A percentile compares a stretch with the other conserved stretches of the same genome.
Evolutionary conservation across 2,113 vertebrate species (phyloP).

Genomic region (Eudyptes chrysolophus): DNA sequence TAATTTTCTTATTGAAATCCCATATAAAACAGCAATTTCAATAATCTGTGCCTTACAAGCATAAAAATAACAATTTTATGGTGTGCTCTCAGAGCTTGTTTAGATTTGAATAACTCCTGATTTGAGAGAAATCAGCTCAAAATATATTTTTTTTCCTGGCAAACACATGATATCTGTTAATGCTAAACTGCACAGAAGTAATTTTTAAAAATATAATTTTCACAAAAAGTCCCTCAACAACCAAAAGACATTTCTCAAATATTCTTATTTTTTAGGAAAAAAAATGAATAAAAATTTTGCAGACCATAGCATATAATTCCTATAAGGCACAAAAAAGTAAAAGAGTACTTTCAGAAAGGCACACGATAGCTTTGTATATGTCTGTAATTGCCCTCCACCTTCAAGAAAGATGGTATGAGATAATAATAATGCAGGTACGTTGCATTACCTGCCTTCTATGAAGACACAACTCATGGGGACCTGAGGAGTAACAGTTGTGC

Average conservation of each 20-base stretch:
- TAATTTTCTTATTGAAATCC: background rate
- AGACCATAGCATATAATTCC: background rate
- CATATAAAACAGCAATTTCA: background rate
- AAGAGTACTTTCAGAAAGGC: background rate
- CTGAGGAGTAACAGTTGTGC: background rate
- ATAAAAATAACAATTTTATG: background rate
- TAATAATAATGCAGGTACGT: background rate
- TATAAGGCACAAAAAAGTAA: background rate
- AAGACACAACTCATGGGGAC: background rate
- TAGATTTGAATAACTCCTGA: background rate
- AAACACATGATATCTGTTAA: background rate
- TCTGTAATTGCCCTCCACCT: background rate
- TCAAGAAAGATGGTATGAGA: background rate
- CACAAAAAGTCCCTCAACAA: background rate
- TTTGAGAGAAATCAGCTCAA: background rate
- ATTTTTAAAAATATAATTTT: background rate
- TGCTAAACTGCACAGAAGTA: background rate
- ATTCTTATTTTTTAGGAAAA: background rate
- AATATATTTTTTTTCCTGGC: background rate
- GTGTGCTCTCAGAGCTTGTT: background rate
- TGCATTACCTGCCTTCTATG: background rate
- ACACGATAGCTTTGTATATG: background rate
- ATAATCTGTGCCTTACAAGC: background rate
- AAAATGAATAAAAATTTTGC: background rate
- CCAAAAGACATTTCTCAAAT: background rate